These are phyloP conservation scores for Hyposoter didymator DNA, from an alignment of 2,888 invertebrate species.

Conservation along the genomic window DNA sequence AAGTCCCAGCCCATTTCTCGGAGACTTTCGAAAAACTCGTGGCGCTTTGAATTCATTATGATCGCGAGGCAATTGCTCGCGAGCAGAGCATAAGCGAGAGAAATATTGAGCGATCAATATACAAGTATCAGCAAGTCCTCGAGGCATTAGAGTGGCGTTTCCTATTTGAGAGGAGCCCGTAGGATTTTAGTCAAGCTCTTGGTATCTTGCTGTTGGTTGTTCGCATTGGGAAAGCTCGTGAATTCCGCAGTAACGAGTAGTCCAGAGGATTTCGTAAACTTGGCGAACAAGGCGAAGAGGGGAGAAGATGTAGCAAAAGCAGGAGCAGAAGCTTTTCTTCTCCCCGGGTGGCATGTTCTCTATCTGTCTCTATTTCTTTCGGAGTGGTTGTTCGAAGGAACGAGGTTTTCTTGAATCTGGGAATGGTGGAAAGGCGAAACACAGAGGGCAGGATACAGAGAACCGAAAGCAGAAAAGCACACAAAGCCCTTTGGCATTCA, in stretches of 20 bases:
- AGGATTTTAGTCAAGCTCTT: constrained; percentile 49
- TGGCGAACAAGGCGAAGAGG: constrained; percentile 52
- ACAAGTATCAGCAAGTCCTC: constrained; percentile 46
- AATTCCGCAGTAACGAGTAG: constrained; percentile 64
- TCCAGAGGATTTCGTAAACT: constrained; percentile 58
- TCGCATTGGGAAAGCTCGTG: constrained; percentile 53
- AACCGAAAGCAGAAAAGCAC: constrained; percentile 44
- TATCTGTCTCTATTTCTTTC: constrained; percentile 36
- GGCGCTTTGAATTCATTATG: constrained; percentile 37
- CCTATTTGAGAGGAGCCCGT: constrained; percentile 36
- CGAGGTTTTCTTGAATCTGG: constrained; percentile 55
- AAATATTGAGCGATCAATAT: constrained; percentile 39
- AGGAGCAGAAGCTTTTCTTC: constrained; percentile 44
- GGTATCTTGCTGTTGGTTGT: constrained; percentile 30
- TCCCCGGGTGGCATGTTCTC: constrained; percentile 11
- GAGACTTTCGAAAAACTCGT: background rate
- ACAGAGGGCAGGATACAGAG: constrained; percentile 31
- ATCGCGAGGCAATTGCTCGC: constrained; percentile 34
- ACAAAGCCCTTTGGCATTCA: constrained; percentile 43
- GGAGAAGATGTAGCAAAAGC: constrained; percentile 18
- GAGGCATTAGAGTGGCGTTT: constrained; percentile 36
- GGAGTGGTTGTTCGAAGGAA: constrained; percentile 52
- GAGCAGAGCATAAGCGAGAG: constrained; percentile 26
- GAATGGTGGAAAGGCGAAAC: constrained; percentile 38
- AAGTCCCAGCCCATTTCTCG: background rate